These are phyloP conservation scores for Gracilinanus agilis DNA, from an alignment of 2,113 vertebrate species.

Conservation along the genomic window DNA sequence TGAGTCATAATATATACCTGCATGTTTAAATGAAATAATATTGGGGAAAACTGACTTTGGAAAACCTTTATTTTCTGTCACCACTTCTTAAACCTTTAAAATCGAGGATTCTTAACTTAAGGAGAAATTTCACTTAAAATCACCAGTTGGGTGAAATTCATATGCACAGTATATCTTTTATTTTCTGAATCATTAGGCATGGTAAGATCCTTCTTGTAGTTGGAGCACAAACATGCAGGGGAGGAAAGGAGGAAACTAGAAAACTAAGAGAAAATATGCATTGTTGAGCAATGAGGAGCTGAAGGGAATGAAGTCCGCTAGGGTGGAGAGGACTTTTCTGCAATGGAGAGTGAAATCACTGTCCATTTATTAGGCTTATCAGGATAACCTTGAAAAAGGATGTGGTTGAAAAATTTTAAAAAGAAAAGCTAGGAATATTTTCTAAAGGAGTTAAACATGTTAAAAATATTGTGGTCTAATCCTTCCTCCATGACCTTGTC, in stretches of 20 bases:
- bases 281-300: conserved; percentile 50
- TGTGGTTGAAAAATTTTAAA: conserved; percentile 18
- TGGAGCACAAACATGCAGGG: conserved; percentile 19
- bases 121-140: conserved; percentile 64
- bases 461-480: conserved; percentile 58
- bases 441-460: conserved; percentile 66
- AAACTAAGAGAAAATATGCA: neutral
- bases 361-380: conserved; percentile 61
- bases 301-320: neutral
- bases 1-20: neutral
- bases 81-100: conserved; percentile 51
- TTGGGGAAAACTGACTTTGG: neutral
- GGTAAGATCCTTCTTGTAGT: neutral
- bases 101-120: conserved; percentile 37
- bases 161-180: conserved; percentile 4
- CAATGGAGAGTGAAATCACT: conserved; percentile 61
- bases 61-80: conserved; percentile 33
- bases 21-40: neutral
- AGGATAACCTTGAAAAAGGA: conserved; percentile 11
- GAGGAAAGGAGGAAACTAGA: neutral
- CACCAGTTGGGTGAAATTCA: conserved; percentile 55
- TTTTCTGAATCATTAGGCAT: conserved; percentile 37
- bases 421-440: conserved; percentile 60
- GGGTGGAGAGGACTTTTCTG: conserved; percentile 12
- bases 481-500: conserved; percentile 61